phyloP scores from a whole-genome alignment of 2,797 vertebrate species.

The Anomalospiza imberbis region DNA sequence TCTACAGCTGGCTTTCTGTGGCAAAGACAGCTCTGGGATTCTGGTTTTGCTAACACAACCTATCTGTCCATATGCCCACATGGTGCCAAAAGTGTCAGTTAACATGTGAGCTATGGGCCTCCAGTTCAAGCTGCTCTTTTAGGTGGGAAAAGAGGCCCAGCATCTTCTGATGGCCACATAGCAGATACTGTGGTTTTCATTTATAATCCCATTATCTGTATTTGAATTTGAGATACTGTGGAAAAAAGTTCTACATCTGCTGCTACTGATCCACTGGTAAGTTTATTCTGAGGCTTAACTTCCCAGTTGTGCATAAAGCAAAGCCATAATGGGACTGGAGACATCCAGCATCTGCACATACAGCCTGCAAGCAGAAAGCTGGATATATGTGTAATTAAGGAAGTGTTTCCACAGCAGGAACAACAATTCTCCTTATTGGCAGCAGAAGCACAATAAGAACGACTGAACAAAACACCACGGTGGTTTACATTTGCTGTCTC shows the following conservation, averaged over 20 bases:
- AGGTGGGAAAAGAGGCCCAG: not conserved
- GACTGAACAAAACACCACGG: constrained; percentile 25
- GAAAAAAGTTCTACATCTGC: not conserved
- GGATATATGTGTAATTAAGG: constrained; percentile 58
- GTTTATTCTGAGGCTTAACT: not conserved
- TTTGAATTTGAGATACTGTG: not conserved
- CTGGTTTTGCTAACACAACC: not conserved
- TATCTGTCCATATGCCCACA: not conserved
- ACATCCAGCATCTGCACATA: not conserved
- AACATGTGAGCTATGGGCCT: not conserved
- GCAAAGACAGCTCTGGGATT: not conserved
- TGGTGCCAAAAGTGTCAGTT: not conserved
- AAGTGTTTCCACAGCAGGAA: constrained; percentile 52
- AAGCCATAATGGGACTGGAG: not conserved
- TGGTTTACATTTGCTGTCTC: constrained; percentile 22
- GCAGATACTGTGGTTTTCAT: not conserved
- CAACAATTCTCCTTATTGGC: constrained; percentile 52
- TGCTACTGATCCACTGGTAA: not conserved
- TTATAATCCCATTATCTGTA: not conserved
- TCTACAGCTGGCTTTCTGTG: not conserved
- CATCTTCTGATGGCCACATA: not conserved
- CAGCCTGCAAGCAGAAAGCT: constrained; percentile 17
- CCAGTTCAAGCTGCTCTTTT: not conserved
- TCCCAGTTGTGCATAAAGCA: not conserved
- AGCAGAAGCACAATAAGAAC: constrained; percentile 31